Evolutionary conservation across 2,113 vertebrate genomes (phyloP).

Genomic region (Psilopsiagon aurifrons): DNA sequence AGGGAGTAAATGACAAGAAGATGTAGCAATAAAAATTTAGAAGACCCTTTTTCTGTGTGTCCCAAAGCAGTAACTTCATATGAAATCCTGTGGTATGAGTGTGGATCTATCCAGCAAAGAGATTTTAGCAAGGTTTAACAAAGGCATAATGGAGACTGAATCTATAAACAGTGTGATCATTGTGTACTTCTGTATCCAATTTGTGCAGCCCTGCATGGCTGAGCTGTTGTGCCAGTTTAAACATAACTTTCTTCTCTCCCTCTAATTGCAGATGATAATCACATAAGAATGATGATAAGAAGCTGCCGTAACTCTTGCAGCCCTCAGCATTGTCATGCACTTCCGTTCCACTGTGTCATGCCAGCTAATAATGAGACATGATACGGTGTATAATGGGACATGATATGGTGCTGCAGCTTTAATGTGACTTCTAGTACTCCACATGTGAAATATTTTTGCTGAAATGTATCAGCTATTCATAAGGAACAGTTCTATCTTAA

Average conservation of each 20-base stretch:
- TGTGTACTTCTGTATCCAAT: not conserved
- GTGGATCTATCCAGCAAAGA: not conserved
- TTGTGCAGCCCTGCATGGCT: not conserved
- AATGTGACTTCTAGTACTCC: not conserved
- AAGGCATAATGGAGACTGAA: not conserved
- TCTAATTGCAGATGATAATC: not conserved
- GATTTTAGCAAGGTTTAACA: not conserved
- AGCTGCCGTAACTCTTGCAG: not conserved
- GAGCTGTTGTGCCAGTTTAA: not conserved
- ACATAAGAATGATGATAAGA: not conserved
- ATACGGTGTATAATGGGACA: not conserved
- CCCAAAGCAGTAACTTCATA: not conserved
- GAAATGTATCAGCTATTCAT: not conserved
- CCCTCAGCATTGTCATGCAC: not conserved
- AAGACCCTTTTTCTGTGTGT: not conserved
- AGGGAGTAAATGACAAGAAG: not conserved
- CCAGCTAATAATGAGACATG: not conserved
- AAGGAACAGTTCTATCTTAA: not conserved
- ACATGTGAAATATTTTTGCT: not conserved
- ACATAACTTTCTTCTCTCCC: not conserved
- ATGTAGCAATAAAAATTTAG: not conserved
- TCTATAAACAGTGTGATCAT: not conserved
- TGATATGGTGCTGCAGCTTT: not conserved
- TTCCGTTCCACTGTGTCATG: not conserved
- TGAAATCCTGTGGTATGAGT: not conserved